Evolutionary conservation across 2,797 vertebrate species (phyloP), one percentile per base, ranked within the genome.

Genomic region (Myripristis jacobus): DNA sequence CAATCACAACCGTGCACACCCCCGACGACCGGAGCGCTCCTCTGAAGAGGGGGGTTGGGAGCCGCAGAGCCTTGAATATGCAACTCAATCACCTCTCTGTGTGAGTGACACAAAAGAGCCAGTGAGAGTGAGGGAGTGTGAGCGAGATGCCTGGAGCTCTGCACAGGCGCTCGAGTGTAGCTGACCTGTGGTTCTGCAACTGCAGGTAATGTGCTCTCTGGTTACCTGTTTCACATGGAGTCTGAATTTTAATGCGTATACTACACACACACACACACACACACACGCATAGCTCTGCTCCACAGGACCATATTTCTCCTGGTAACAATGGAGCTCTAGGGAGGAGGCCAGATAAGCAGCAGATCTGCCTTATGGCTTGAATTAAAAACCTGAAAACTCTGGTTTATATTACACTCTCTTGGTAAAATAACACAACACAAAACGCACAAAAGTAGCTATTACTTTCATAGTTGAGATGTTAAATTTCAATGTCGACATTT

Each of bases 31-130:
- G 34, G 73, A 19, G 66, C 24, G 66, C 72, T 82, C 77, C 79
- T 76, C 67, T 72, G 75, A 70, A 71, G 71, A 77, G 8, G 82
- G 76, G 87, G 85, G 88, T 70, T 81, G 92, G 93, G 87, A 83
- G 87, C 67, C 34, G 41, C 21, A 43, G 71, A 70, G 75, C 77
- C 73, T 66, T 85, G 79, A 92, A 90, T 31, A 31, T 77, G 84
- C 80, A 75, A 88, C 88, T 93, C 88, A 93, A 91, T 93, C 85
- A 66, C 81, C 55, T 80, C 90, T 92, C 91, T 91, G 90, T 92
- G 82, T 62, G 64, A 83, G 44, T 18, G 60, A 61, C 86, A 94
- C 92, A 93, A 93, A 86, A 90, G 90, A 70, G 70, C 87, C 88
- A 93, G 88, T 93, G 90, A 93, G 87, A 91, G 85, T 72, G 85